These are phyloP conservation scores for Pardosa pseudoannulata DNA, from an alignment of 2,888 invertebrate species.

Conservation along the genomic window DNA sequence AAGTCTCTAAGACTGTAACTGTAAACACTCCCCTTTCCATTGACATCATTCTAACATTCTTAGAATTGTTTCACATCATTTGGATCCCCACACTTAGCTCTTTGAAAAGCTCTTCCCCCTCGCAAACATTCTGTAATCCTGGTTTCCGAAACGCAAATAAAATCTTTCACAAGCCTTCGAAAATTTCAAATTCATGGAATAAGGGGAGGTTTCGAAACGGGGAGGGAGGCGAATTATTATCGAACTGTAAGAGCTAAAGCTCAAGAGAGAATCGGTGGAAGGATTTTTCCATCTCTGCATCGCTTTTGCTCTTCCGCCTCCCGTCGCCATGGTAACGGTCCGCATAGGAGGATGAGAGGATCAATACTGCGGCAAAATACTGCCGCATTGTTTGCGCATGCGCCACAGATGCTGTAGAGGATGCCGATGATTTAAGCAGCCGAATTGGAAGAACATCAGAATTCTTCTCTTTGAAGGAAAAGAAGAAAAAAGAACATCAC, in stretches of 20 bases:
- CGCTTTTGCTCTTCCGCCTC: conserved; percentile 16
- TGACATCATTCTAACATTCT: conserved; percentile 11
- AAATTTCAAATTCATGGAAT: conserved; percentile 12
- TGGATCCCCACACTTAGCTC: conserved; percentile 2
- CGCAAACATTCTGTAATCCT: conserved; percentile 16
- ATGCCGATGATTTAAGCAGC: conserved; percentile 11
- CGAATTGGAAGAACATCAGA: conserved; percentile 10
- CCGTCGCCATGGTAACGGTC: conserved; percentile 9
- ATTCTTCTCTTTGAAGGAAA: neutral
- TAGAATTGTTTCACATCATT: conserved; percentile 10
- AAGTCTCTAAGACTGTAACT: neutral
- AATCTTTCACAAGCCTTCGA: conserved; percentile 11
- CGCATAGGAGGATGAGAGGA: conserved; percentile 10
- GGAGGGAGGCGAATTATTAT: conserved; percentile 1
- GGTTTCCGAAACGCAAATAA: conserved; percentile 19
- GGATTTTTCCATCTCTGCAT: conserved; percentile 9
- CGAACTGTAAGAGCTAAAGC: conserved; percentile 17
- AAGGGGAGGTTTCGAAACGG: neutral
- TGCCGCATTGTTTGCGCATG: neutral
- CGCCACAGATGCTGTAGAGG: neutral
- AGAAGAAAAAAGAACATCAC: neutral
- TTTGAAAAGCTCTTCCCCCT: neutral
- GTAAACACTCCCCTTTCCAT: neutral
- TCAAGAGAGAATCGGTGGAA: neutral
- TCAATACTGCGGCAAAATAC: conserved; percentile 13